Conservation (phyloP, 2,797 vertebrate genomes). For the Eulemur mongoz region DNA sequence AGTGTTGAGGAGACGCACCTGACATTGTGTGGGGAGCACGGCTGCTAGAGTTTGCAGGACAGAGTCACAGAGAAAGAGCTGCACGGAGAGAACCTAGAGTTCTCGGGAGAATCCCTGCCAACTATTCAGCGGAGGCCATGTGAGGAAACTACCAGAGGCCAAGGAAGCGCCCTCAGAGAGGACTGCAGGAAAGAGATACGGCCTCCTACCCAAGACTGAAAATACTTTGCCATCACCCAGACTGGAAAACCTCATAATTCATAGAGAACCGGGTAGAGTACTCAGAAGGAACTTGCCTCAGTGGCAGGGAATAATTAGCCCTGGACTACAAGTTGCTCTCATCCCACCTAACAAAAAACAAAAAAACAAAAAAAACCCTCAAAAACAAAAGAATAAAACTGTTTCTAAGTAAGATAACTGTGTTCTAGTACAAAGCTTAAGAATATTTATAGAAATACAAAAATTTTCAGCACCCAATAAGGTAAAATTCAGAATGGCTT, state of each 20-base stretch:
- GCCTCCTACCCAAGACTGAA: not conserved
- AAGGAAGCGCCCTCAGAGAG: not conserved
- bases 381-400: not conserved
- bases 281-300: not conserved
- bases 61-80: not conserved
- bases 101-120: not conserved
- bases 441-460: not conserved
- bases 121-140: not conserved
- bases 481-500: not conserved
- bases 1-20: not conserved
- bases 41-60: not conserved
- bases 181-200: not conserved
- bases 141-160: not conserved
- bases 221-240: not conserved
- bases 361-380: not conserved
- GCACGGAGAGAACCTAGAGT: not conserved
- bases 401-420: not conserved
- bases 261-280: not conserved
- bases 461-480: not conserved
- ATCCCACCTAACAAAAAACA: not conserved
- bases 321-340: not conserved
- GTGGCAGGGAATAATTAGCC: not conserved
- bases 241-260: not conserved
- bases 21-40: not conserved
- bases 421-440: not conserved